Percentiles rank a stretch among this genome's conserved stretches.
Conservation (phyloP, 2,113 vertebrate species). For the Tyrannus savana region DNA sequence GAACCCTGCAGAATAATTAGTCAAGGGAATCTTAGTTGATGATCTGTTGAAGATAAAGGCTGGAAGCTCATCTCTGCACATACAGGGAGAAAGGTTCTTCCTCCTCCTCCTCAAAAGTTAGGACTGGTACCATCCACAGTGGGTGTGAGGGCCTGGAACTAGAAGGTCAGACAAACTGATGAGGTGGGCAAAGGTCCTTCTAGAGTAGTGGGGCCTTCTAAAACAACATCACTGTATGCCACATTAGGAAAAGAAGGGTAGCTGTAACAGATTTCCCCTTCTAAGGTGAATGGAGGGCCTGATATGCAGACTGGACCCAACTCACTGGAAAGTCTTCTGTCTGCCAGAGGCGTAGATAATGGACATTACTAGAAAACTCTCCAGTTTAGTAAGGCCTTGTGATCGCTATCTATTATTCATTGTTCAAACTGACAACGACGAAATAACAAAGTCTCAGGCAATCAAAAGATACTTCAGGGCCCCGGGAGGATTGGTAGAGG, state of each 20-base stretch:
- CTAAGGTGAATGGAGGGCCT: not conserved
- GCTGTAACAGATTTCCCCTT: not conserved
- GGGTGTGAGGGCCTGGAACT: too few relatives aligned
- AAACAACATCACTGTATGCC: not conserved
- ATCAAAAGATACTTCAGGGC: too few relatives aligned
- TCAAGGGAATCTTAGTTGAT: not conserved
- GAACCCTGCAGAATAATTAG: not conserved
- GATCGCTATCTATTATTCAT: not conserved
- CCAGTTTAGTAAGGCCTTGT: not conserved
- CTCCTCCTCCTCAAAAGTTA: not conserved
- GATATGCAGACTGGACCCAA: not conserved
- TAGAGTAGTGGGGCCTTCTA: not conserved
- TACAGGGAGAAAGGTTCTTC: not conserved
- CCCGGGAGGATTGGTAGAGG: too few relatives aligned
- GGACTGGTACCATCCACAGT: not conserved
- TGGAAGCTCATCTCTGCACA: not conserved
- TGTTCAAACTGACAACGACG: too few relatives aligned
- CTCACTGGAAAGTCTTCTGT: not conserved
- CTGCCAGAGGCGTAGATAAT: not conserved
- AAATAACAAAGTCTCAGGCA: too few relatives aligned
- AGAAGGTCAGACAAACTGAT: not conserved
- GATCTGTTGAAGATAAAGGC: not conserved
- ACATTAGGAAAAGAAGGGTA: not conserved
- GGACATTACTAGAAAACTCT: not conserved
- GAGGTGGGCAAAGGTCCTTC: not conserved